Base-by-base conservation (phyloP, 2,888 invertebrate genomes). In the Heliconius erato region DNA sequence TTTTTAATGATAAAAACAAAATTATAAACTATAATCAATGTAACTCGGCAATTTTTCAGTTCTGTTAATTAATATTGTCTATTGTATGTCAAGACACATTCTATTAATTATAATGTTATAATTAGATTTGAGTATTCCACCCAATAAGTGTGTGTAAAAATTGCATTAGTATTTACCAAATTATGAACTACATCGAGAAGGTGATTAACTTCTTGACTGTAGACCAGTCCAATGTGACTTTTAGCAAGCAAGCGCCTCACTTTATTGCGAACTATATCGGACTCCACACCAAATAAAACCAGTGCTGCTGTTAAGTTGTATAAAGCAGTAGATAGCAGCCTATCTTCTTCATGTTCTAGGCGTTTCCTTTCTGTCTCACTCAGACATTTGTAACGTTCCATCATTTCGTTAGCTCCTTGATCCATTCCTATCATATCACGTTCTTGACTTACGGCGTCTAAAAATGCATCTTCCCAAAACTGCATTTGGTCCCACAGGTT, bases 381-480 rank as follows among this genome's bases (percentile, higher is more conserved):
- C 82, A 99, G 95, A 80, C 98, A 97, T 91, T 98, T 99, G 94
- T 99, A 99, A 87, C 99, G 97, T 90, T 99, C 99, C 99, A 99
- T 99, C 99, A 99, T 99, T 96, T 99, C 99, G 81, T 98, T 97
- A 63, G 99, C 99, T 32, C 99, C 99, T 92, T 99, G 99, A 96
- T 99, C 99, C 99, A 99, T 99, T 80, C 99, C 99, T 87, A 99
- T 98, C 97, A 99, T 99, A 91, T 99, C 99, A 35, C 99, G 96
- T 92, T 99, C 99, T 93, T 99, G 99, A 71, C 97, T 97, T 2
- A 99, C 99, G 0, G 99, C 99, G 94, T 99, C 99, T 81, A 99
- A 96, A 91, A 99, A 99, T 0, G 99, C 98, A 92, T 99, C 99
- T 92, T 99, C 99, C 99, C 99, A 99, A 94, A 99, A 99, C 91